These are phyloP conservation scores for Tenrec ecaudatus DNA, from an alignment of 2,113 vertebrate species.

Conservation along the genomic window DNA sequence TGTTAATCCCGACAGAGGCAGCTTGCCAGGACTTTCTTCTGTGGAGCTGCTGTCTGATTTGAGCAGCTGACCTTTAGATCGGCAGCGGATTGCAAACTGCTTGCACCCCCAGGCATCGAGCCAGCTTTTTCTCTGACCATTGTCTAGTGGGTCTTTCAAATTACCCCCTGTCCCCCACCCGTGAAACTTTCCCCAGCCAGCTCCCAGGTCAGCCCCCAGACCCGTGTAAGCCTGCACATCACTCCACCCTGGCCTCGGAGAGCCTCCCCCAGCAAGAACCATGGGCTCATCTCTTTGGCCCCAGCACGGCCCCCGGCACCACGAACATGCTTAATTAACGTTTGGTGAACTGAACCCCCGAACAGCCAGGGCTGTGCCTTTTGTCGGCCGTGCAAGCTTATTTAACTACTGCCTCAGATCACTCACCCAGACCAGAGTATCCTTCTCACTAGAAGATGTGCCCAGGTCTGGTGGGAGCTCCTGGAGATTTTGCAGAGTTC, in stretches of 20 bases:
- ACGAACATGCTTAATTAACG: neutral
- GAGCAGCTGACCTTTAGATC: neutral
- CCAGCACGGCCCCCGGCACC: neutral
- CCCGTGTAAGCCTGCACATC: fast-evolving
- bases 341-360: neutral
- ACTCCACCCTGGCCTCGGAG: neutral
- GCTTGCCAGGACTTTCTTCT: neutral
- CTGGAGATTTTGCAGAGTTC: neutral
- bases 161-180: fast-evolving
- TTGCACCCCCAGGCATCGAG: neutral
- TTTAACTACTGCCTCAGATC: neutral
- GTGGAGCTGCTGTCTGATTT: neutral
- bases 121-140: neutral
- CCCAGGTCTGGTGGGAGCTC: neutral
- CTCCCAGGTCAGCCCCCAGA: neutral
- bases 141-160: slow-evolving; percentile 6
- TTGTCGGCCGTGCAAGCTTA: neutral
- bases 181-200: neutral
- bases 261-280: neutral
- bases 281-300: neutral
- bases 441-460: neutral
- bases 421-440: neutral
- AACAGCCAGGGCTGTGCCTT: neutral
- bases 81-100: neutral
- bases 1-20: neutral